Conservation (phyloP, 2,797 vertebrate species). For the Hylomyscus alleni region DNA sequence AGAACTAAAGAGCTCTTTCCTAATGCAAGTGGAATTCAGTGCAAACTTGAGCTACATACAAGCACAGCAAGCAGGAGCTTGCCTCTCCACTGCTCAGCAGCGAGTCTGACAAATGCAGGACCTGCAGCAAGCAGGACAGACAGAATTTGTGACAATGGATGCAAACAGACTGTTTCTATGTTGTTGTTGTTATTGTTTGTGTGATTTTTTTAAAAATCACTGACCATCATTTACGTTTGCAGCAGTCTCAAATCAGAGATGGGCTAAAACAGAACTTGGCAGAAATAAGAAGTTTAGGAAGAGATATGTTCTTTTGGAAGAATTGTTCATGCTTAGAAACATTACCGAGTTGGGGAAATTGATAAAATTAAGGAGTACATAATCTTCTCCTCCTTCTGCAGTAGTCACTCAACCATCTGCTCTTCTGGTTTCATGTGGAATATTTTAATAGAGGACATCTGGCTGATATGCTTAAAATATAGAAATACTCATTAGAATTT, state of each 20-base stretch:
- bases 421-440: constrained; percentile 3
- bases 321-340: constrained; percentile 62
- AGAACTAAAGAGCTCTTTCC: not conserved
- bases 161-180: constrained; percentile 53
- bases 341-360: constrained; percentile 53
- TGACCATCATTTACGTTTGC: constrained; percentile 75
- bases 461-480: constrained; percentile 63
- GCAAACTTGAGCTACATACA: not conserved
- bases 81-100: not conserved
- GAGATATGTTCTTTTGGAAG: constrained; percentile 67
- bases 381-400: constrained; percentile 15
- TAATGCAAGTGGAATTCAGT: not conserved
- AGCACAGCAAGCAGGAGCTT: not conserved
- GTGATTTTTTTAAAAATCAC: constrained; percentile 54
- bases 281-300: constrained; percentile 71
- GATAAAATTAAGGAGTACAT: not conserved
- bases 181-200: not conserved
- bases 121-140: constrained; percentile 15
- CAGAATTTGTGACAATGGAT: constrained; percentile 68
- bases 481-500: constrained; percentile 39
- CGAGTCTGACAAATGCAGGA: constrained; percentile 12
- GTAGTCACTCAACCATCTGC: constrained; percentile 53
- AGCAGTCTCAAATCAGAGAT: constrained; percentile 46
- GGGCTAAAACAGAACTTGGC: constrained; percentile 73
- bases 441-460: constrained; percentile 68